A percentile compares a stretch with the other conserved stretches of the same genome.
Conservation (phyloP, 2,888 invertebrate species). For the Aleiodes testaceus region DNA sequence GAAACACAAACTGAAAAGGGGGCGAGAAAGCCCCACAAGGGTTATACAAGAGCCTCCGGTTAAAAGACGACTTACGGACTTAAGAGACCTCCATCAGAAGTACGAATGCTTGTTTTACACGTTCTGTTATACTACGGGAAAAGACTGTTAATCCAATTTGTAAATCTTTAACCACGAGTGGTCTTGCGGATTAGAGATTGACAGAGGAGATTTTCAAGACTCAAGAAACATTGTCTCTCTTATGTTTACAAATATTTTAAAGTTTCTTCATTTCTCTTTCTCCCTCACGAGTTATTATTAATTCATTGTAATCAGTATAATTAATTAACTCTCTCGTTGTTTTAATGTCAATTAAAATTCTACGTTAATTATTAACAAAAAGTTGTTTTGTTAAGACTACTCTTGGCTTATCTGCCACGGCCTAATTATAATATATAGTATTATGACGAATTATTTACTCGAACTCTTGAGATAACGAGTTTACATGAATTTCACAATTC, state of each 20-base stretch:
- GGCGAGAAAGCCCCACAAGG: slow-evolving; percentile 1
- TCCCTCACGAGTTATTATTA: neutral
- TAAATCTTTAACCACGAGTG: slow-evolving; percentile 54
- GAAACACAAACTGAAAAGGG: slow-evolving; percentile 28
- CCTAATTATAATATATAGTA: slow-evolving; percentile 67
- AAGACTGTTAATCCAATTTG: slow-evolving; percentile 65
- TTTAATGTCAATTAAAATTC: slow-evolving; percentile 65
- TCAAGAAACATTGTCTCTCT: neutral
- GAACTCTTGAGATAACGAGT: slow-evolving; percentile 13
- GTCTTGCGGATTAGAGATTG: slow-evolving; percentile 6
- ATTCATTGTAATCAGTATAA: slow-evolving; percentile 27
- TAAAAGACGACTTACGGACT: slow-evolving; percentile 48
- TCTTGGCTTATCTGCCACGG: slow-evolving; percentile 58
- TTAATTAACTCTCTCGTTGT: slow-evolving; percentile 8
- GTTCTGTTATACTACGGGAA: slow-evolving; percentile 47
- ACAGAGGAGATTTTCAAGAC: neutral
- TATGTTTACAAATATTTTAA: slow-evolving; percentile 20
- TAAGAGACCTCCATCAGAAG: slow-evolving; percentile 44
- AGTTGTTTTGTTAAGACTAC: slow-evolving; percentile 64
- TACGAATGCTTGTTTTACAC: slow-evolving; percentile 61
- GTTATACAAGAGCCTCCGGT: neutral
- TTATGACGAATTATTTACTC: slow-evolving; percentile 18
- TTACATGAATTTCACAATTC: neutral
- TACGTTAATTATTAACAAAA: slow-evolving; percentile 67
- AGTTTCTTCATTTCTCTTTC: too few relatives aligned